Percentiles rank a stretch among this genome's conserved stretches.
phyloP scores from a whole-genome alignment of 2,797 vertebrate genomes.

The Ctenopoma multispine region DNA sequence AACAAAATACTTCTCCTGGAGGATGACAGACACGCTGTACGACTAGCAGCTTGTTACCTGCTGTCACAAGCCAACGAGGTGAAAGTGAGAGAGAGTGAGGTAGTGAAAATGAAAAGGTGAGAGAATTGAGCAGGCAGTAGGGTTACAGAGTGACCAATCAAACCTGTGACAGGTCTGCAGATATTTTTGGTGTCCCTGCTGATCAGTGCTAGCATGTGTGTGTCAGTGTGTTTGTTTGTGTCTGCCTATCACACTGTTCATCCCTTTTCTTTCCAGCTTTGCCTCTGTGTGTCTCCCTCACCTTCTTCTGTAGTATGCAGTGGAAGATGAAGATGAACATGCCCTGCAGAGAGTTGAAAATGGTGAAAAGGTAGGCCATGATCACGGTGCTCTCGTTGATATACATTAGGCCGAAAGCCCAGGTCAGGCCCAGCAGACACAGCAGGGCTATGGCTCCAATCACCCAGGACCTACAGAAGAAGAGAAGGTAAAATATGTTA shows the following conservation, averaged over 20 bases:
- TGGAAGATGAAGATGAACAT: conserved; percentile 99
- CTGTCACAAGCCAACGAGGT: conserved; percentile 26
- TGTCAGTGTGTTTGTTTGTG: conserved; percentile 13
- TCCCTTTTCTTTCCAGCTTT: conserved; percentile 31
- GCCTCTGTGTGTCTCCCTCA: conserved; percentile 74
- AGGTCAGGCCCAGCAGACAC: conserved; percentile 96
- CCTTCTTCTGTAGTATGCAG: conserved; percentile 99
- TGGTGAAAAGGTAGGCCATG: conserved; percentile 99
- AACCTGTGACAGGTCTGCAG: conserved; percentile 52
- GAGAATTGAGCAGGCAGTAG: conserved; percentile 31
- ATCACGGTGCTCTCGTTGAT: conserved; percentile 97
- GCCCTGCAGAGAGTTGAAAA: conserved; percentile 99
- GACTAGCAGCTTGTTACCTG: conserved; percentile 44
- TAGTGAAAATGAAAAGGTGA: neutral
- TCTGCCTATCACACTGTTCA: conserved; percentile 32
- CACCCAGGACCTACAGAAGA: conserved; percentile 92
- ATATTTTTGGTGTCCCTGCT: conserved; percentile 46
- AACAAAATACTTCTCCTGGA: neutral
- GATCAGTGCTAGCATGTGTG: conserved; percentile 16
- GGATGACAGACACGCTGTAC: conserved; percentile 17
- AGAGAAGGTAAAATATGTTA: conserved; percentile 23
- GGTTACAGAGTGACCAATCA: conserved; percentile 53
- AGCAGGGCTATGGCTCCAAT: conserved; percentile 96
- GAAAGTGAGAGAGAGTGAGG: conserved; percentile 5
- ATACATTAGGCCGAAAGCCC: conserved; percentile 98